These are phyloP conservation scores for Siniperca knerii DNA, from an alignment of 2,113 vertebrate species.

Conservation along the genomic window DNA sequence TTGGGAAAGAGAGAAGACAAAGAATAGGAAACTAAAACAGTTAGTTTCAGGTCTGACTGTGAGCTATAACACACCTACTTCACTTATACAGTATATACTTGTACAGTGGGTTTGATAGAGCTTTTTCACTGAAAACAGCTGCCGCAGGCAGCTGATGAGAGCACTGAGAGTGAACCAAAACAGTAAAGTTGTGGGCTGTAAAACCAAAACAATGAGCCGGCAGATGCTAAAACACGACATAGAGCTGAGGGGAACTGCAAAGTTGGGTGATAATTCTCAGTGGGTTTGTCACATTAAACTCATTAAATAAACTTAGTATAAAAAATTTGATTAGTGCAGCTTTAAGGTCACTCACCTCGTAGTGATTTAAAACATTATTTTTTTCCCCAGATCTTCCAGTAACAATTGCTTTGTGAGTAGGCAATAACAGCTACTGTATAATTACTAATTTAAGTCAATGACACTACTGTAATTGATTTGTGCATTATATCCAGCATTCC, in stretches of 20 bases:
- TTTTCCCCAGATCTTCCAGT: not conserved
- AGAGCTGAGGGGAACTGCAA: too few species aligned
- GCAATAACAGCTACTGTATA: conserved; percentile 22
- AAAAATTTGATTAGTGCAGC: too few species aligned
- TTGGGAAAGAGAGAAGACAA: not conserved
- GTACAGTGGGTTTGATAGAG: too few species aligned
- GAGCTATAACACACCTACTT: not conserved
- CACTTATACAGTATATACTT: not conserved
- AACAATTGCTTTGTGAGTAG: conserved; percentile 23
- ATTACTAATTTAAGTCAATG: conserved; percentile 31
- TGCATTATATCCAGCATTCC: conserved; percentile 18
- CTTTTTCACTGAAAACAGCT: too few species aligned
- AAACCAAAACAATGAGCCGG: not conserved
- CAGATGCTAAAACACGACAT: too few species aligned
- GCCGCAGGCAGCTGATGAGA: too few species aligned
- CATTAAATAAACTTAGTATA: too few species aligned
- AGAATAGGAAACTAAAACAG: not conserved
- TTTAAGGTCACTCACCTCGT: not conserved
- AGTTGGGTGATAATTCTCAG: not conserved
- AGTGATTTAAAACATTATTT: not conserved
- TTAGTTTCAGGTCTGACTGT: not conserved
- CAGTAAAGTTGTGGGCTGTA: not conserved
- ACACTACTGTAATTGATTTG: conserved; percentile 26
- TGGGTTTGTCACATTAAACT: not conserved
- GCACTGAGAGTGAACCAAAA: too few species aligned